phyloP scores from a whole-genome alignment of 2,888 invertebrate genomes.

The Lasioglossum vierecki region DNA sequence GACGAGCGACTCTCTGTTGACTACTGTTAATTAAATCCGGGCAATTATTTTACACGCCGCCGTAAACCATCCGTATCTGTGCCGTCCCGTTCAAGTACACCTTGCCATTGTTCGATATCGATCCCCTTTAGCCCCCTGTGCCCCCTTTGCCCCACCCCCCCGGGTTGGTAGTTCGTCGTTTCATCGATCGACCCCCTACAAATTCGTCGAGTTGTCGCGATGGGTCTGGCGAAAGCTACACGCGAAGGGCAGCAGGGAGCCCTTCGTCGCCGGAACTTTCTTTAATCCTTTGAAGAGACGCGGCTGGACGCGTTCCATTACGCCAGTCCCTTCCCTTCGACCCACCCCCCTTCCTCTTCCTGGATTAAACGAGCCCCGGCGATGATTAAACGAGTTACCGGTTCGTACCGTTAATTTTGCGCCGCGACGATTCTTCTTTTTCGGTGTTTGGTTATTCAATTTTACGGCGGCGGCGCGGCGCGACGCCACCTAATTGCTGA shows the following conservation, averaged over 20 bases:
- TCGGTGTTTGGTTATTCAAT: neutral
- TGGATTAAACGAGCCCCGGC: slow-evolving; percentile 42
- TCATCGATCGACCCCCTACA: slow-evolving; percentile 25
- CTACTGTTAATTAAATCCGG: slow-evolving; percentile 71
- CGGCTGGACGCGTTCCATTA: slow-evolving; percentile 41
- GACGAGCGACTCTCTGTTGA: slow-evolving; percentile 67
- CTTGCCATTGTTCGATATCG: slow-evolving; percentile 60
- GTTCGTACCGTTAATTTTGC: slow-evolving; percentile 31
- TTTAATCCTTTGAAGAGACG: slow-evolving; percentile 46
- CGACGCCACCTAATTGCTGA: neutral
- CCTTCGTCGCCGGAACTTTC: slow-evolving; percentile 34
- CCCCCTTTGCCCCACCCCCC: neutral
- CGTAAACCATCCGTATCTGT: slow-evolving; percentile 65
- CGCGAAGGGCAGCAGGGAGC: slow-evolving; percentile 6
- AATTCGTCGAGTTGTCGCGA: slow-evolving; percentile 28
- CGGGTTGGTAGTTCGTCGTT: neutral
- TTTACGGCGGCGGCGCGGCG: neutral
- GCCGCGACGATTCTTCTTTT: neutral
- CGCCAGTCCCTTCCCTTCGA: neutral
- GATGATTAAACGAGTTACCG: slow-evolving; percentile 49
- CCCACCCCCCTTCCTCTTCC: neutral
- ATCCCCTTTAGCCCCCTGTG: slow-evolving; percentile 10
- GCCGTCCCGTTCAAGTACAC: slow-evolving; percentile 28
- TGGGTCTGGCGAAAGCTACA: neutral
- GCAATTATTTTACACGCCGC: slow-evolving; percentile 68